Conservation (phyloP, 37 sponge, comb jelly and placozoan genomes). For the Ianthella basta region DNA sequence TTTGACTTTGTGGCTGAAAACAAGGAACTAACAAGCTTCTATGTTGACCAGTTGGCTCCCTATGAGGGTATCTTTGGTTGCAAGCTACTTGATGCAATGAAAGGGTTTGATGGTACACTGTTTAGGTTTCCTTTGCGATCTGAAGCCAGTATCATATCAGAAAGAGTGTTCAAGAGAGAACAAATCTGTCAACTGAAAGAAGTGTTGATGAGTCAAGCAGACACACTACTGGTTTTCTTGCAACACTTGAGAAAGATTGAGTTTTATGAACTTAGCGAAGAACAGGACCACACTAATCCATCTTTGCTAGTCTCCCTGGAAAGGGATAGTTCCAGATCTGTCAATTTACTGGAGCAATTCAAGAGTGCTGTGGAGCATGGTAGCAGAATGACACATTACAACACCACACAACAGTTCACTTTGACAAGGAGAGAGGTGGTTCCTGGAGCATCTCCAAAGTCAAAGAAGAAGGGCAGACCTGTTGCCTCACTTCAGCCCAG, state of each 20-base stretch:
- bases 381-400: too few species aligned
- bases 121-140: conserved; percentile 78
- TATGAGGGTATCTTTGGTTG: conserved; percentile 77
- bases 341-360: not conserved
- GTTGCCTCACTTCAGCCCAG: not conserved
- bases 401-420: too few species aligned
- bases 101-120: conserved; percentile 68
- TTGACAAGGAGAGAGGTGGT: too few species aligned
- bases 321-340: not conserved
- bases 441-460: not conserved
- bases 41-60: conserved; percentile 72
- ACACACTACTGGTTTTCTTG: conserved; percentile 60
- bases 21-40: not conserved
- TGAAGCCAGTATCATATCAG: conserved; percentile 40
- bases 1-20: conserved; percentile 14
- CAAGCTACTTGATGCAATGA: conserved; percentile 34
- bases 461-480: not conserved
- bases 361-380: not conserved
- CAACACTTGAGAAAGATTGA: conserved; percentile 50
- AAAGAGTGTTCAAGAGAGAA: not conserved
- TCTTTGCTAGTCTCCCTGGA: not conserved
- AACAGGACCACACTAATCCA: not conserved
- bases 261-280: conserved; percentile 39
- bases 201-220: conserved; percentile 25
- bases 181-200: conserved; percentile 24